Conservation (phyloP, 2,888 invertebrate species). For the Bursaphelenchus okinawaensis region DNA sequence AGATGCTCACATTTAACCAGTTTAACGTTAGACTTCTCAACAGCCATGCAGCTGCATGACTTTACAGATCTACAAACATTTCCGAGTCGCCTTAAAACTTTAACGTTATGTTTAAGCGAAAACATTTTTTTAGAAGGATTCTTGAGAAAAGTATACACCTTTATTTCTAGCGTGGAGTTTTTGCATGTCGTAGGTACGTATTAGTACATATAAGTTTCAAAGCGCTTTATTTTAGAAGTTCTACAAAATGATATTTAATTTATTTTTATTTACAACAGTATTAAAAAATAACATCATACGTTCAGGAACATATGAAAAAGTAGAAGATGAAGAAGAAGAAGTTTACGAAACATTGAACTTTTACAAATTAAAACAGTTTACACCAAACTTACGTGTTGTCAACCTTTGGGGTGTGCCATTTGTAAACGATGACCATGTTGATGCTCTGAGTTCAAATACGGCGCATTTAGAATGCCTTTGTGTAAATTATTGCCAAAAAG, state of each 20-base stretch:
- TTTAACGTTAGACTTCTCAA: conserved; percentile 85
- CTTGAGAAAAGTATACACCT: conserved; percentile 98
- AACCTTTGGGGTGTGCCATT: conserved; percentile 81
- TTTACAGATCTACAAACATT: conserved; percentile 98
- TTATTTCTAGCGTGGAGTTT: conserved; percentile 93
- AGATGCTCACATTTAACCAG: conserved; percentile 91
- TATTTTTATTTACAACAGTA: not conserved
- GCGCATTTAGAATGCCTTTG: conserved; percentile 86
- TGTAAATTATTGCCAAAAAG: conserved; percentile 92
- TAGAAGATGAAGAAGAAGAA: conserved; percentile 97
- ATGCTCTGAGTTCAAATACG: conserved; percentile 70
- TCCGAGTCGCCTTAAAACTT: conserved; percentile 87
- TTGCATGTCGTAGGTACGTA: conserved; percentile 84
- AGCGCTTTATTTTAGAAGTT: not conserved
- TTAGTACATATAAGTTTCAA: not conserved
- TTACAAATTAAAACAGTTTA: conserved; percentile 92
- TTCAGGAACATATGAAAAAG: conserved; percentile 86
- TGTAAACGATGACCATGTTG: conserved; percentile 89
- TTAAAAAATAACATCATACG: not conserved
- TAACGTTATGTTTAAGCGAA: conserved; percentile 93
- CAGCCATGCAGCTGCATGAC: conserved; percentile 97
- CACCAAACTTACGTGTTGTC: conserved; percentile 91
- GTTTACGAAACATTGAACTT: conserved; percentile 98
- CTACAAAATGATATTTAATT: not conserved
- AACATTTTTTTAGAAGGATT: conserved; percentile 99